Percentiles rank a stretch among this genome's conserved stretches.
phyloP scores from a whole-genome alignment of 2,113 vertebrate genomes.

The Archilochus colubris region DNA sequence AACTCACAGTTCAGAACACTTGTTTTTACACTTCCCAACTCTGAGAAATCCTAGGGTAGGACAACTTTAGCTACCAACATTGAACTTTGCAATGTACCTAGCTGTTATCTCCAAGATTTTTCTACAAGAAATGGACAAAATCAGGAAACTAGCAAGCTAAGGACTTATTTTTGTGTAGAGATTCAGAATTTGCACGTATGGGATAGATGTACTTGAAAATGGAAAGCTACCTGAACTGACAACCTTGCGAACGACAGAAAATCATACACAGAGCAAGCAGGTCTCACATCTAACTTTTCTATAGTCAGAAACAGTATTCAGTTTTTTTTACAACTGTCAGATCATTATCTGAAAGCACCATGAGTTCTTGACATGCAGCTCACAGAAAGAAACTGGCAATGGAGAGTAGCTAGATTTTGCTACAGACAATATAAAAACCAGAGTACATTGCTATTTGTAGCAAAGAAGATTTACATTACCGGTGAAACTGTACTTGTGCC shows the following conservation, averaged over 20 bases:
- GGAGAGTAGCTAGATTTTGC: background rate
- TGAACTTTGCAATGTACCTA: background rate
- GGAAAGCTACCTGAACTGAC: background rate
- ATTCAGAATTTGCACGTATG: background rate
- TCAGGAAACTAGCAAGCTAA: background rate
- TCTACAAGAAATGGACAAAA: background rate
- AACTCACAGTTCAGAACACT: background rate
- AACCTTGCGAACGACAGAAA: background rate
- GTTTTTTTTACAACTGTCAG: background rate
- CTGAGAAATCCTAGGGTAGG: background rate
- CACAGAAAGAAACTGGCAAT: background rate
- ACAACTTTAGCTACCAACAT: background rate
- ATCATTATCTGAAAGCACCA: background rate
- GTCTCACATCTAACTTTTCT: background rate
- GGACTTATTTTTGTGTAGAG: background rate
- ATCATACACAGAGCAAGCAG: background rate
- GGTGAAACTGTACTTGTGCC: conserved; percentile 91
- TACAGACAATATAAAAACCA: background rate
- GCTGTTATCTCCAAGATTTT: background rate
- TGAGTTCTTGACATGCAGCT: background rate
- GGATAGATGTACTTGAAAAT: background rate
- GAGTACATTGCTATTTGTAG: background rate
- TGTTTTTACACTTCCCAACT: background rate
- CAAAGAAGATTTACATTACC: conserved; percentile 75
- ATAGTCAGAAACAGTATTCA: background rate